Conservation (phyloP, 2,888 invertebrate genomes). For the Drosophila kambysellisi region DNA sequence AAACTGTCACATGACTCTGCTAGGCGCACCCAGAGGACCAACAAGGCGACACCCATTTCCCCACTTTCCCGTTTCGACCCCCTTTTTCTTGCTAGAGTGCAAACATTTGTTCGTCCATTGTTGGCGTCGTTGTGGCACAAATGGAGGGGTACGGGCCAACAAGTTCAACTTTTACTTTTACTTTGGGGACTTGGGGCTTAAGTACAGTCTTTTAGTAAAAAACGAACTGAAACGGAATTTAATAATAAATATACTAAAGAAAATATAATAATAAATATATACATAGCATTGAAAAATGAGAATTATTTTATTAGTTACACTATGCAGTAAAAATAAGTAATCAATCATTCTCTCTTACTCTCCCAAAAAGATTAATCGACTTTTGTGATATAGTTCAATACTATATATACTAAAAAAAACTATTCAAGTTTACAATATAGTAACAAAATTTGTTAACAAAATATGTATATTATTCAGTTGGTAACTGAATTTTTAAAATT, state of each 20-base stretch:
- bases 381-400: neutral
- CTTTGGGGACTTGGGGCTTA: neutral
- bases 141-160: slow-evolving; percentile 5
- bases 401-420: too few species aligned
- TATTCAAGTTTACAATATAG: neutral
- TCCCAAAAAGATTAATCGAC: neutral
- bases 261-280: neutral
- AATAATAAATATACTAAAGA: neutral
- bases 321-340: neutral
- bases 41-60: slow-evolving; percentile 24
- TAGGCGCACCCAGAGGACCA: slow-evolving; percentile 31
- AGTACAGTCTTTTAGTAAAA: neutral
- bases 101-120: slow-evolving; percentile 31
- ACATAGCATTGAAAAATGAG: neutral
- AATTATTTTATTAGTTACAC: neutral
- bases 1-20: slow-evolving; percentile 48
- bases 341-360: neutral
- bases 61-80: neutral
- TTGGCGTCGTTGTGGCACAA: neutral
- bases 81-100: slow-evolving; percentile 18
- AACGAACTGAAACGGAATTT: neutral
- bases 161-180: slow-evolving; percentile 59
- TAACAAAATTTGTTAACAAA: neutral
- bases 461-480: neutral
- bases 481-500: neutral